phyloP scores from a whole-genome alignment of 2,888 invertebrate genomes.

The Cremastinae sp. region DNA sequence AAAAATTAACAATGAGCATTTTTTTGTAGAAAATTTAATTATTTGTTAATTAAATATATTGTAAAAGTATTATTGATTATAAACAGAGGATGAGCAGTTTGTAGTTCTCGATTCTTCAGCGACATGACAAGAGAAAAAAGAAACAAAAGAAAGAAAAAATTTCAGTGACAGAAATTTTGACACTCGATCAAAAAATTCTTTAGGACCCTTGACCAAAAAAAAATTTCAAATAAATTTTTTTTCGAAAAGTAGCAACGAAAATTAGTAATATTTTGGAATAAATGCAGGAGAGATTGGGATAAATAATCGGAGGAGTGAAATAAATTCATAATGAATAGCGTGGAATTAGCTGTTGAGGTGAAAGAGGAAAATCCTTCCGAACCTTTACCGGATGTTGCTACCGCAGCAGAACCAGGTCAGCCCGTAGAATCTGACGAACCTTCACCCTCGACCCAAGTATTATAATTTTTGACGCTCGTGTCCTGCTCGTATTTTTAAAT shows the following conservation, averaged over 20 bases:
- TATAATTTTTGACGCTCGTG: constrained; percentile 3
- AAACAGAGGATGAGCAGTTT: background rate
- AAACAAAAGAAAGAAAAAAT: constrained; percentile 30
- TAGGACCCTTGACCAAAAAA: background rate
- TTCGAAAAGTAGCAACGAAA: constrained; percentile 3
- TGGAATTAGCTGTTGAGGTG: constrained; percentile 27
- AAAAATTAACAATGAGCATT: too few species aligned
- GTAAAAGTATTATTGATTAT: too few species aligned
- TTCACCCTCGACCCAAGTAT: constrained; percentile 40
- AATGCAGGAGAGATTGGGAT: background rate
- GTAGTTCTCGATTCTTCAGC: background rate
- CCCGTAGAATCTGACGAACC: constrained; percentile 58
- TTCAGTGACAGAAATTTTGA: constrained; percentile 21
- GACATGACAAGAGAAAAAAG: background rate
- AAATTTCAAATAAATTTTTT: constrained; percentile 1
- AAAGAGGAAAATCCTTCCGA: constrained; percentile 61
- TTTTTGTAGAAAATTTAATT: too few species aligned
- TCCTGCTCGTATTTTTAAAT: background rate
- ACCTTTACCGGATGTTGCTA: constrained; percentile 59
- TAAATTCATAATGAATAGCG: constrained; percentile 43
- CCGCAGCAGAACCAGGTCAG: constrained; percentile 62
- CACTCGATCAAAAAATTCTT: constrained; percentile 28
- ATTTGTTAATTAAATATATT: too few species aligned
- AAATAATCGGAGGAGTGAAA: background rate
- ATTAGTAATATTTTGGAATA: background rate